These are phyloP conservation scores for Pyxicephalus adspersus DNA, from an alignment of 2,113 vertebrate genomes.

Conservation along the genomic window DNA sequence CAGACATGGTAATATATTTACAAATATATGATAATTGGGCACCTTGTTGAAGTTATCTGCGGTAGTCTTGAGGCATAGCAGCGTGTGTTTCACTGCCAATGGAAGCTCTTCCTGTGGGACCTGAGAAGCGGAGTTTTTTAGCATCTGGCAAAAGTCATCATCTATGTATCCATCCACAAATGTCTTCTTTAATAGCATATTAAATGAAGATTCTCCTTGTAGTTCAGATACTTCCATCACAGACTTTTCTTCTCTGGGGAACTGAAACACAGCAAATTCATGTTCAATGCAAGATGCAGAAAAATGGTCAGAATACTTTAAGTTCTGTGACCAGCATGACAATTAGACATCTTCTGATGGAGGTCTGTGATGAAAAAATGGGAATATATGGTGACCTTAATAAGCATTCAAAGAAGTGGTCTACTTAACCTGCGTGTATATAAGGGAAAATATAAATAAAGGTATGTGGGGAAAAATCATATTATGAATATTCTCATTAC, in stretches of 20 bases:
- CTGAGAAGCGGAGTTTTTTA: slow-evolving; percentile 62
- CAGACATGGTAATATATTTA: no score
- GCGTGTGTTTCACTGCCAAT: slow-evolving; percentile 76
- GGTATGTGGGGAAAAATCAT: no score
- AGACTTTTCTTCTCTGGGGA: slow-evolving; percentile 46
- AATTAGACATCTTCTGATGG: no score
- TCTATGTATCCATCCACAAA: slow-evolving; percentile 54
- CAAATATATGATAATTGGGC: background rate
- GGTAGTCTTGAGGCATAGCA: slow-evolving; percentile 83
- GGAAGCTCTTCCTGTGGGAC: slow-evolving; percentile 67
- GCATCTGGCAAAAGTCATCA: slow-evolving; percentile 60
- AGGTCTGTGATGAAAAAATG: no score
- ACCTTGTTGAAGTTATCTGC: slow-evolving; percentile 83
- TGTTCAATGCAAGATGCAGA: no score
- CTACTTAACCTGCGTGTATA: no score
- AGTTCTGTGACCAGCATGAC: no score
- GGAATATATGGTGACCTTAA: no score
- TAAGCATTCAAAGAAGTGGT: no score
- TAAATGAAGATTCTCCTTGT: slow-evolving; percentile 56
- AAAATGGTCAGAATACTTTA: no score
- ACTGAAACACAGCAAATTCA: slow-evolving; percentile 60
- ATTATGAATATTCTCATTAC: no score
- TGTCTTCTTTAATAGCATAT: slow-evolving; percentile 63
- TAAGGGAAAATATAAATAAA: no score
- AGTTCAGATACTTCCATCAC: background rate